Evolutionary conservation across 2,888 invertebrate genomes (phyloP).

Genomic region (Brenthis ino): DNA sequence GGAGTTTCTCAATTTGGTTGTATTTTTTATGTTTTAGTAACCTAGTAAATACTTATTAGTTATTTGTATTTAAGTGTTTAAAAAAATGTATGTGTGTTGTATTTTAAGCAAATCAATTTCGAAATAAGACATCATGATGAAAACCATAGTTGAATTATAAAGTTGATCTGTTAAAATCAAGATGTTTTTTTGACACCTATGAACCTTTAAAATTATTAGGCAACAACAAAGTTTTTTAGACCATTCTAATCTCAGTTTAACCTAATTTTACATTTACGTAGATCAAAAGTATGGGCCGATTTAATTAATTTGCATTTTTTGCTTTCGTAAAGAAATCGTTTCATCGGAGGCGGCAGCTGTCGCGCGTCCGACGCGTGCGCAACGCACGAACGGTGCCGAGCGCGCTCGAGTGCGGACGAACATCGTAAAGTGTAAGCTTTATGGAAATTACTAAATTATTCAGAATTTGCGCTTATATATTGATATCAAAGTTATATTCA

Average conservation of each 20-base stretch:
- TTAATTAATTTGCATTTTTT: constrained; percentile 45
- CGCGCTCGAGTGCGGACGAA: constrained; percentile 53
- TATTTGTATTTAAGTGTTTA: too few species aligned
- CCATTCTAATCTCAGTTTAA: constrained; percentile 19
- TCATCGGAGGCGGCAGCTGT: constrained; percentile 68
- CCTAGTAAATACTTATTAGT: too few species aligned
- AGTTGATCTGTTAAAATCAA: too few species aligned
- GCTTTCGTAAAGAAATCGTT: constrained; percentile 57
- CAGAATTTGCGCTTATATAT: neutral
- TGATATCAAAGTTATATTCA: neutral
- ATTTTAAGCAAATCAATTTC: too few species aligned
- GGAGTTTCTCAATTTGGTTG: too few species aligned
- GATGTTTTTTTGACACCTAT: too few species aligned
- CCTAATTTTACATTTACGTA: constrained; percentile 24
- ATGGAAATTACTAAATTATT: constrained; percentile 1
- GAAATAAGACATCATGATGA: too few species aligned
- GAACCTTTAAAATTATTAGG: neutral
- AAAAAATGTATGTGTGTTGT: too few species aligned
- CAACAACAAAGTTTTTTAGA: neutral
- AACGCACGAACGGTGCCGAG: constrained; percentile 67
- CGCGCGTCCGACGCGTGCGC: constrained; percentile 75
- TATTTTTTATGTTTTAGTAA: too few species aligned
- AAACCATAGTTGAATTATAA: too few species aligned
- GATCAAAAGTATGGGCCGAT: constrained; percentile 37
- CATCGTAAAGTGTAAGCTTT: constrained; percentile 22